phyloP scores from a whole-genome alignment of 2,888 invertebrate species.

The Galerucella calmariensis region DNA sequence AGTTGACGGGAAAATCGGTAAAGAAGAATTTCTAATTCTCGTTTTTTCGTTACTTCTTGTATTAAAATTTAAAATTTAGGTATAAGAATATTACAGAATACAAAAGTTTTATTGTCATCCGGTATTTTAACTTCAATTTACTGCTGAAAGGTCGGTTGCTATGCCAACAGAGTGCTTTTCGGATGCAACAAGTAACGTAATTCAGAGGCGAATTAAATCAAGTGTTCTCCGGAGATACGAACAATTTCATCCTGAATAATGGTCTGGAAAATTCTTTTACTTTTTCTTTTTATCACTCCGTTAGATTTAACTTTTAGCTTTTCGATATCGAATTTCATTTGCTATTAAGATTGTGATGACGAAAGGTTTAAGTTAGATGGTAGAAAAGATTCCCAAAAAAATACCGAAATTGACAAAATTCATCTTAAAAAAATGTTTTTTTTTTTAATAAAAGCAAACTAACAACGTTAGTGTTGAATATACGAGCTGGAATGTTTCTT shows the following conservation, averaged over 20 bases:
- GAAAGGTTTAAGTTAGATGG: background rate
- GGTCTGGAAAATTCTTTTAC: conserved; percentile 19
- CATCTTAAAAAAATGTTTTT: too few relatives aligned
- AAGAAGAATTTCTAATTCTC: too few relatives aligned
- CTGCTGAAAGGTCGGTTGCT: conserved; percentile 45
- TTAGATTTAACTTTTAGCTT: conserved; percentile 20
- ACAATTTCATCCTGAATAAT: conserved; percentile 25
- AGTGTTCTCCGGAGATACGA: conserved; percentile 30
- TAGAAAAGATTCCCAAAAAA: background rate
- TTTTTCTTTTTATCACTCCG: conserved; percentile 3
- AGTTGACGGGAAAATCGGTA: too few relatives aligned
- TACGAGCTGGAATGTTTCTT: too few relatives aligned
- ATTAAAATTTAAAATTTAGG: too few relatives aligned
- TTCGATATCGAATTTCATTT: conserved; percentile 9
- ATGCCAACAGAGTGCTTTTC: conserved; percentile 54
- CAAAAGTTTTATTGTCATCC: conserved; percentile 21
- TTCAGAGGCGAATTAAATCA: conserved; percentile 42
- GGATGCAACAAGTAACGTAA: conserved; percentile 52
- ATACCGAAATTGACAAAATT: too few relatives aligned
- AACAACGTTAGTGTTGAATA: too few relatives aligned
- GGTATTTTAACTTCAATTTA: conserved; percentile 32
- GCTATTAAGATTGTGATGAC: background rate
- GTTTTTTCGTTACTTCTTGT: too few relatives aligned
- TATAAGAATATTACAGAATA: too few relatives aligned
- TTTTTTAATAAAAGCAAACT: too few relatives aligned